Conservation (phyloP, 2,797 vertebrate species). For the Sebastes kiyomatsui region DNA sequence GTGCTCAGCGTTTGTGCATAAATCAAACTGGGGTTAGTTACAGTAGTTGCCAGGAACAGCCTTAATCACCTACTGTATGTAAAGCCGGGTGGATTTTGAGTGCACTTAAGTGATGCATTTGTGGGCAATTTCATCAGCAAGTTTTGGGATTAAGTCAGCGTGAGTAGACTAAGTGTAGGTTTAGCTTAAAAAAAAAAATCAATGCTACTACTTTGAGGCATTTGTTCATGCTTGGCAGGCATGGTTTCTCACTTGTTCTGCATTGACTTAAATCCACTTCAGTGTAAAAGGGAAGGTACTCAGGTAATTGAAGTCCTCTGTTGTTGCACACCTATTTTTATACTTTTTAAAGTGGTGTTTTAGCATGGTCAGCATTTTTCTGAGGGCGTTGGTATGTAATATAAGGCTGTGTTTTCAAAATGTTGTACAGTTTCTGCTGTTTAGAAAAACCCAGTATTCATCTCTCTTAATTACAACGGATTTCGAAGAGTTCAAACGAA, state of each 20-base stretch:
- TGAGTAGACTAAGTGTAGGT: neutral
- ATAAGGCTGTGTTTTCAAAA: slow-evolving; percentile 23
- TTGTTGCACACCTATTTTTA: slow-evolving; percentile 66
- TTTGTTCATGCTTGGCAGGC: slow-evolving; percentile 30
- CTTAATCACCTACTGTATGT: slow-evolving; percentile 41
- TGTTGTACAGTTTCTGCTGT: slow-evolving; percentile 49
- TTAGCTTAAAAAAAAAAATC: neutral
- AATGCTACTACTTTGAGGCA: neutral
- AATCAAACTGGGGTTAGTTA: slow-evolving; percentile 11
- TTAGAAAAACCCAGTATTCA: slow-evolving; percentile 19
- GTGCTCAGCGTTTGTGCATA: slow-evolving; percentile 35
- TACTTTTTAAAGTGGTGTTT: slow-evolving; percentile 50
- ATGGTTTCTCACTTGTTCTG: slow-evolving; percentile 42
- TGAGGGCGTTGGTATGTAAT: slow-evolving; percentile 24
- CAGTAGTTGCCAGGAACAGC: slow-evolving; percentile 37
- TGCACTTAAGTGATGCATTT: slow-evolving; percentile 10
- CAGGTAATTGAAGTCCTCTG: slow-evolving; percentile 75
- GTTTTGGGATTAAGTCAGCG: slow-evolving; percentile 4
- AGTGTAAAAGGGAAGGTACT: slow-evolving; percentile 76
- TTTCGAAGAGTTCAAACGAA: slow-evolving; percentile 54
- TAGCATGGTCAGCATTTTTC: slow-evolving; percentile 43
- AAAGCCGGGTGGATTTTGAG: slow-evolving; percentile 31
- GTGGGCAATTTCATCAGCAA: neutral
- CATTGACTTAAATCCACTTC: slow-evolving; percentile 62
- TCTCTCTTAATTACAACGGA: slow-evolving; percentile 10